phyloP scores from a whole-genome alignment of 2,888 invertebrate species.

The Calameuta filiformis region DNA sequence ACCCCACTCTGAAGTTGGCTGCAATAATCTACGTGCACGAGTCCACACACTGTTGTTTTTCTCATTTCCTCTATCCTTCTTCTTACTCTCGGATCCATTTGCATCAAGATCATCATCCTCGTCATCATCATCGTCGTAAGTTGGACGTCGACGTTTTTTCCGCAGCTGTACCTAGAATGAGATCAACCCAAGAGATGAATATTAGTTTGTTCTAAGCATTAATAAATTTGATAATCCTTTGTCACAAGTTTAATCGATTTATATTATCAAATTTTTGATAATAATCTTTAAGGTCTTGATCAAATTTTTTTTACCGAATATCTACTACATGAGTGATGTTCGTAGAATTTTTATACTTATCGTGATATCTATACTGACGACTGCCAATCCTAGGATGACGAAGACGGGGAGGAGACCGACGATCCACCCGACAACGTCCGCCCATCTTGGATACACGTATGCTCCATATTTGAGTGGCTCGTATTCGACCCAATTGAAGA shows the following conservation, averaged over 20 bases:
- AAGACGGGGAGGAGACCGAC: constrained; percentile 79
- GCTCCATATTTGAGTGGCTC: constrained; percentile 78
- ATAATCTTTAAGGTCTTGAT: neutral
- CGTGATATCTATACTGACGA: constrained; percentile 44
- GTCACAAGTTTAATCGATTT: neutral
- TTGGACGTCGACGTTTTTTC: constrained; percentile 35
- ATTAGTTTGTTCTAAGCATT: neutral
- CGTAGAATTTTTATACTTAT: neutral
- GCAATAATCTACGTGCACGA: constrained; percentile 71
- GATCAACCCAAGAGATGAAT: neutral
- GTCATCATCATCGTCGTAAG: constrained; percentile 51
- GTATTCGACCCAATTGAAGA: constrained; percentile 85
- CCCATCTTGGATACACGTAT: constrained; percentile 85
- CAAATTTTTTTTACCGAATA: too few relatives aligned
- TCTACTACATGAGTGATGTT: neutral
- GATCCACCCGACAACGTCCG: constrained; percentile 81
- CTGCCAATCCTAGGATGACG: constrained; percentile 69
- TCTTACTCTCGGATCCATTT: constrained; percentile 16
- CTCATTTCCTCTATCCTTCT: constrained; percentile 21
- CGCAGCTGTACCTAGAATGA: constrained; percentile 47
- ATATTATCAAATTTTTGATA: too few relatives aligned
- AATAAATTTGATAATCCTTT: neutral
- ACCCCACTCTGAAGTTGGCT: constrained; percentile 81
- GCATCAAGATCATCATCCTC: constrained; percentile 43
- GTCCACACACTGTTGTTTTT: constrained; percentile 36